These are phyloP conservation scores for Halictus rubicundus DNA, from an alignment of 1,140 invertebrate genomes.

Conservation along the genomic window DNA sequence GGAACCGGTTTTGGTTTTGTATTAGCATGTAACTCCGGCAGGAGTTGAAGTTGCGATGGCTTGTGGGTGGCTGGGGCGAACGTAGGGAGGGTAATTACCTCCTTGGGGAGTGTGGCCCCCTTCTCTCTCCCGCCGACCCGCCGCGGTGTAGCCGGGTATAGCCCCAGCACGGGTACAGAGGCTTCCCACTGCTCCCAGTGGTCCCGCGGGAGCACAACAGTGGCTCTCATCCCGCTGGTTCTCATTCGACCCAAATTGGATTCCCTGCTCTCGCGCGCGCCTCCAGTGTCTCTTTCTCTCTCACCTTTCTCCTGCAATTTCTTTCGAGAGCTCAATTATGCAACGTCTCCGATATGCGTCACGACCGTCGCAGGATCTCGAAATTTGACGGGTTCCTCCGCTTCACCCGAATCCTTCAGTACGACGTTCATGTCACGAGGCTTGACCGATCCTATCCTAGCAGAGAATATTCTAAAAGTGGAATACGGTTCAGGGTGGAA, in stretches of 20 bases:
- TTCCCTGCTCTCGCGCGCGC: constrained; percentile 1
- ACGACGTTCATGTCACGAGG: too few species aligned
- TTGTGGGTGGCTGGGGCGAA: constrained; percentile 69
- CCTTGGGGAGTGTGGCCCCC: constrained; percentile 73
- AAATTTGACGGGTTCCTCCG: too few species aligned
- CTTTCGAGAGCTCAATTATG: neutral
- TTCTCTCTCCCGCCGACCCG: constrained; percentile 37
- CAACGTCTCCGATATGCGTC: neutral
- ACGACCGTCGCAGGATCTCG: neutral
- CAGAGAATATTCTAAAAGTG: too few species aligned
- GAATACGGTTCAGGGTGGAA: too few species aligned
- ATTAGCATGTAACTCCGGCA: constrained; percentile 78
- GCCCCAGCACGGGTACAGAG: constrained; percentile 73
- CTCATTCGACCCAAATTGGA: constrained; percentile 73
- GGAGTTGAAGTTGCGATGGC: constrained; percentile 77
- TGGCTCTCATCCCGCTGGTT: constrained; percentile 72
- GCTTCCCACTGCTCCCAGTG: constrained; percentile 74
- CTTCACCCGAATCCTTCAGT: too few species aligned
- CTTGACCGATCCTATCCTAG: too few species aligned
- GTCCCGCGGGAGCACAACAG: constrained; percentile 72
- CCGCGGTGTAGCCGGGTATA: constrained; percentile 64
- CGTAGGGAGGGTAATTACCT: constrained; percentile 77
- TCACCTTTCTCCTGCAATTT: neutral
- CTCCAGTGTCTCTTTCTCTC: too few species aligned
- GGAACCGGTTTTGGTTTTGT: constrained; percentile 77